These are phyloP conservation scores for Drosophila paulistorum DNA, from an alignment of 1,140 invertebrate species.

Conservation along the genomic window DNA sequence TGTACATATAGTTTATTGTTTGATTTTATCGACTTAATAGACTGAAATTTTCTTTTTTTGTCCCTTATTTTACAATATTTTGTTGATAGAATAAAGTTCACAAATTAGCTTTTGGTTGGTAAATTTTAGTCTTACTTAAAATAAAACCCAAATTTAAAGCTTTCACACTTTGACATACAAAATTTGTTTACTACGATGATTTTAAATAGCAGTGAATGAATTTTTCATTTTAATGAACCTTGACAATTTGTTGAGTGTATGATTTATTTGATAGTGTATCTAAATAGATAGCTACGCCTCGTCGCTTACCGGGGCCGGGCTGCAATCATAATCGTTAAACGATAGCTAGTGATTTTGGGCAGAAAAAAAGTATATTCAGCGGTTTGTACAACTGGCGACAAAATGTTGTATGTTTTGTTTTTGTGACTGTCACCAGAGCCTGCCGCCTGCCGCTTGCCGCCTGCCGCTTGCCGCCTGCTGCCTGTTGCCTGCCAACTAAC, in stretches of 20 bases:
- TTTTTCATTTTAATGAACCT: too few relatives aligned
- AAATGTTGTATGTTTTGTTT: constrained; percentile 72
- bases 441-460: not conserved
- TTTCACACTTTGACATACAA: too few relatives aligned
- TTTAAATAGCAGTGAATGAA: too few relatives aligned
- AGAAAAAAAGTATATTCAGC: constrained; percentile 18
- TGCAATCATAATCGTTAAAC: constrained; percentile 55
- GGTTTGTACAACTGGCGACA: constrained; percentile 75
- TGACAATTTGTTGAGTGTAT: not conserved
- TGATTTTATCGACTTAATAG: too few relatives aligned
- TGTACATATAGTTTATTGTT: too few relatives aligned
- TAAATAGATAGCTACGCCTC: constrained; percentile 3
- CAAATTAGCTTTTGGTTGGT: too few relatives aligned
- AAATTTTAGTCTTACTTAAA: too few relatives aligned
- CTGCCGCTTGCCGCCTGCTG: not conserved
- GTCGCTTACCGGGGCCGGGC: constrained; percentile 23
- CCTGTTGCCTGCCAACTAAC: constrained; percentile 2
- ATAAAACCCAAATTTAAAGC: too few relatives aligned
- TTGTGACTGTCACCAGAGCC: constrained; percentile 67
- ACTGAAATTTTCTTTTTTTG: too few relatives aligned
- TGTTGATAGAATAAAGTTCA: too few relatives aligned
- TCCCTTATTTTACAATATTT: too few relatives aligned
- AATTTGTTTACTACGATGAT: too few relatives aligned
- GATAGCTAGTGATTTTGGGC: constrained; percentile 40
- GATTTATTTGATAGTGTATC: not conserved